Base-by-base conservation (phyloP, 2,113 vertebrate genomes). In the Microcebus murinus region DNA sequence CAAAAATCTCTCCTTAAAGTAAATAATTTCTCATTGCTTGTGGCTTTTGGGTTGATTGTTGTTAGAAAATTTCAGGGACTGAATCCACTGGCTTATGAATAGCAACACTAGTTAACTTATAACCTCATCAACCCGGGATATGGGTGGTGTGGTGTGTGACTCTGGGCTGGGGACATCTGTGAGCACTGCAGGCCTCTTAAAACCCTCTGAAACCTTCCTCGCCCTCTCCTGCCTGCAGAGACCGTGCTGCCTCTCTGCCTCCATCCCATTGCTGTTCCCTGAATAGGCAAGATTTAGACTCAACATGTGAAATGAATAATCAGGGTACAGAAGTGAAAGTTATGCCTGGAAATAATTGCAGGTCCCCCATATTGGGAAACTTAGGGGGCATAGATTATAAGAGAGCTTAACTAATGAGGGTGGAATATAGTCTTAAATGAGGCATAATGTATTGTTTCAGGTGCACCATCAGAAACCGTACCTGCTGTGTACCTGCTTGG, bases 331-430 rank as follows among this genome's bases (percentile, higher is more conserved):
- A 73, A 76, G 25, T 50, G 71, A 82, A 93, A 67, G 45, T 39
- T 91, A 14, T 70, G 27, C 21, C 52, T 88, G 36, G 63, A 83
- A 92, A 25, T 81, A 73, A 89, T 95, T 93, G 31, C n/a, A 93
- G 21, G 61, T 65, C 39, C n/a, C 79, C 50, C 71, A 42, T 88
- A 68, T 45, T 61, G 67, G 67, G 34, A 92, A 85, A 87, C 8
- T 71, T 80, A 39, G 15, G 59, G 14, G 21, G 48, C 71, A 65
- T 81, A 45, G 6, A n/a, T 86, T 87, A 77, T 82, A 59, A 92
- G 67, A 96, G 20, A 36, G 48, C 73, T 94, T 90, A 93, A 92
- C 55, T 92, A 96, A 93, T 88, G 63, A 85, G 67, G 61, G 15
- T 76, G 34, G 80, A 94, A 70, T 73, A 17, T 61, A 81, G 68